phyloP scores from a whole-genome alignment of 2,797 vertebrate genomes.

The Acanthopagrus latus region DNA sequence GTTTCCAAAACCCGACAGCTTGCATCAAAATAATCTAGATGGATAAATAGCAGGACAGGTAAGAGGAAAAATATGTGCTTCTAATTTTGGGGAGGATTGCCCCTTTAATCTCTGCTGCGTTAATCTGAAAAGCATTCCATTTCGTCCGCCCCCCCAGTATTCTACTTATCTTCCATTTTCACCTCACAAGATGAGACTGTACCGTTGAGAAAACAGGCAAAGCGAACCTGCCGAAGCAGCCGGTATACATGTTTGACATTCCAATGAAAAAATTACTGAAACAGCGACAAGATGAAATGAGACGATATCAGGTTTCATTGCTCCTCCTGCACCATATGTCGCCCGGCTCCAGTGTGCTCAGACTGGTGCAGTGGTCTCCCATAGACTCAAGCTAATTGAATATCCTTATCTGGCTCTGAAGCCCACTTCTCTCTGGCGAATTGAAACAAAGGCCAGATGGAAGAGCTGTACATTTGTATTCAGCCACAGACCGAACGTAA shows the following conservation, averaged over 20 bases:
- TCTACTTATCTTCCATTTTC: conserved; percentile 25
- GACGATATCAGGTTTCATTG: conserved; percentile 63
- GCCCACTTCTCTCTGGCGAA: conserved; percentile 50
- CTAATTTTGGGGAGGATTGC: too few relatives aligned
- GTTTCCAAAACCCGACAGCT: too few relatives aligned
- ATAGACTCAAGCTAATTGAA: conserved; percentile 74
- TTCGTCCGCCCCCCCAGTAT: conserved; percentile 5
- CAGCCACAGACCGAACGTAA: conserved; percentile 33
- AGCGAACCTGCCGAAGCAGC: conserved; percentile 11
- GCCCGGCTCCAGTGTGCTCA: conserved; percentile 42
- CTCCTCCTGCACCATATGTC: conserved; percentile 63
- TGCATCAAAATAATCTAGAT: too few relatives aligned
- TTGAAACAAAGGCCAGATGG: conserved; percentile 61
- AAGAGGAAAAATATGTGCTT: too few relatives aligned
- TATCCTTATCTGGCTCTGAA: conserved; percentile 76
- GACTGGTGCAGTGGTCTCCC: conserved; percentile 56
- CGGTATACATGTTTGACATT: conserved; percentile 47
- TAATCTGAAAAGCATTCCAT: conserved; percentile 21
- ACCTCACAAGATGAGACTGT: conserved; percentile 16
- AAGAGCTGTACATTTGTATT: conserved; percentile 66
- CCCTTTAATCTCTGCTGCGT: not conserved
- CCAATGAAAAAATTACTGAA: conserved; percentile 52
- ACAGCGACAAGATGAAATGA: conserved; percentile 65
- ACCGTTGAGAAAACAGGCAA: not conserved
- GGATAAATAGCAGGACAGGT: too few relatives aligned